Percentiles rank a stretch among this genome's conserved stretches.
Evolutionary conservation across 1,140 invertebrate species (phyloP).

Genomic region (Drosophila albomicans): DNA sequence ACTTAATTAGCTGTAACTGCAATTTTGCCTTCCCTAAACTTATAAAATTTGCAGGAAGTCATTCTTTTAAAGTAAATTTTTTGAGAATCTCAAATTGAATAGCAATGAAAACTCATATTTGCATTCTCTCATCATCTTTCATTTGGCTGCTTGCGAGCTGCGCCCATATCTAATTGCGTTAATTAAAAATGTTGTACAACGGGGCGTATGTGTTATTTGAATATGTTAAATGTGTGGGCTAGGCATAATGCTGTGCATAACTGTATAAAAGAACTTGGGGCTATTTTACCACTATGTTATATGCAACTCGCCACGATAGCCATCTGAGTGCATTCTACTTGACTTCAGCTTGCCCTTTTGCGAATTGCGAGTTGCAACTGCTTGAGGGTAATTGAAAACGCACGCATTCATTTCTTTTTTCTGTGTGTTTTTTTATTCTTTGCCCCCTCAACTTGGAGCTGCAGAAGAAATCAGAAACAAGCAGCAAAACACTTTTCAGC

Average conservation of each 20-base stretch:
- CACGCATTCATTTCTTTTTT: constrained; percentile 42
- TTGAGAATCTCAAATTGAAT: not conserved
- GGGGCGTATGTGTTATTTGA: constrained; percentile 13
- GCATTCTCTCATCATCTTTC: not conserved
- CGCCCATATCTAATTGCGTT: constrained; percentile 5
- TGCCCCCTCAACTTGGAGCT: constrained; percentile 10
- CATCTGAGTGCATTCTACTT: constrained; percentile 26
- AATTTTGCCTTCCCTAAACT: too few species aligned
- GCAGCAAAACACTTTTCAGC: constrained; percentile 42
- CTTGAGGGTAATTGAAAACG: constrained; percentile 76
- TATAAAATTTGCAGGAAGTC: too few species aligned
- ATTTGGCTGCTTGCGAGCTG: too few species aligned
- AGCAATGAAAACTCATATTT: not conserved
- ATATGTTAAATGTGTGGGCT: not conserved
- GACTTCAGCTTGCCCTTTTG: constrained; percentile 22
- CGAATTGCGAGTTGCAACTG: constrained; percentile 40
- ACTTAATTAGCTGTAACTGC: too few species aligned
- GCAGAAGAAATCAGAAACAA: not conserved
- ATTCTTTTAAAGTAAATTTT: too few species aligned
- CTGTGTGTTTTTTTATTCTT: constrained; percentile 5
- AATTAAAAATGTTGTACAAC: constrained; percentile 1
- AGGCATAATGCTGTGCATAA: constrained; percentile 4
- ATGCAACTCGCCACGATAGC: constrained; percentile 42
- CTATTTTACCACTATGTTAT: constrained; percentile 54
- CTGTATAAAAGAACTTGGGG: constrained; percentile 50